Evolutionary conservation across 1,140 invertebrate genomes (phyloP), one percentile per base, ranked within the genome.

Genomic region (Neodiprion virginianus): DNA sequence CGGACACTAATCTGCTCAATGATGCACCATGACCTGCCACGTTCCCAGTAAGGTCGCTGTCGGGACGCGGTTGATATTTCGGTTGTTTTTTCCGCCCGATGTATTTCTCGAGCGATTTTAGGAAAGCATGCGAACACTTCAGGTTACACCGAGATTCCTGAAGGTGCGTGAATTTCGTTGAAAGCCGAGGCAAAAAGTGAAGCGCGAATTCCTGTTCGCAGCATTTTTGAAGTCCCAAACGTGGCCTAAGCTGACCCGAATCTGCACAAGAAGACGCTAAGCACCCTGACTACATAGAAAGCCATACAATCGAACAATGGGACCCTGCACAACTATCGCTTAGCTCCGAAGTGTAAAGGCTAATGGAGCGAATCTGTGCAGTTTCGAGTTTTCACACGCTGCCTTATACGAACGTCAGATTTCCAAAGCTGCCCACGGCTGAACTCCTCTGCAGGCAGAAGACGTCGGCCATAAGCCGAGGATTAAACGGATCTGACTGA

Each of bases 321-420:
- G 65, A 28, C 61, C 75, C 72, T 40, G 28, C 28, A 81, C 79
- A 82, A 82, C 79, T 71, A 70, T 70, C 75, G 67, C 69, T 77
- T 77, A 76, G 53, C 53, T 81, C 79, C 77, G 79, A 61, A 61
- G 5, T 61, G 53, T 61, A 17, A 61, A 73, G 73, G 77, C 79
- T 82, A 83, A 82, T 82, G 78, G 82, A 79, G 71, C 78, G 75
- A 78, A 77, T 77, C 53, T 14, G 53, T 61, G 53, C 53, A 61
- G 53, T 61, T 78, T 79, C 74, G 76, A 79, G 78, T 81, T 82
- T 82, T 82, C 80, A 80, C 80, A 82, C 79, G 79, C 76, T 79
- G 69, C 47, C 53, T 61, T 61, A 61, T 5, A 61, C 5, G 28
- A 61, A 61, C 11, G 53, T 61, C 53, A 61, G 53, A 17, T 61